phyloP scores from a whole-genome alignment of 2,113 vertebrate species.

The Lontra canadensis region DNA sequence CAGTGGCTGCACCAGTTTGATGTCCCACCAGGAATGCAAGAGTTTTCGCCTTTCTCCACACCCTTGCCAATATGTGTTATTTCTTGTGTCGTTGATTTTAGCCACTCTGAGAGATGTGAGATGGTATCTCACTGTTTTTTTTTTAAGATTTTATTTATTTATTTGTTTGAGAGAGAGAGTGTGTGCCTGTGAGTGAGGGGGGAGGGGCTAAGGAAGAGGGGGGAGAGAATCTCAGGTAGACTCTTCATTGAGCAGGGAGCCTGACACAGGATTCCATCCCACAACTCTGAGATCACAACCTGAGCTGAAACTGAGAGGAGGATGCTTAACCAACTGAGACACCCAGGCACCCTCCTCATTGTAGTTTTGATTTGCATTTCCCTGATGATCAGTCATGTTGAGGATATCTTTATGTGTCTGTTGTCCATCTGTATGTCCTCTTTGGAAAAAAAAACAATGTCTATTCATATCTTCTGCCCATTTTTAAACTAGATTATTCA shows the following conservation, averaged over 20 bases:
- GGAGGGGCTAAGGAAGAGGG: no score
- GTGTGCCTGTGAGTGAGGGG: no score
- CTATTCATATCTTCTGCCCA: not conserved
- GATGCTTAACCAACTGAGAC: not conserved
- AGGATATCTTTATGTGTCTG: not conserved
- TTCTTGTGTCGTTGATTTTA: not conserved
- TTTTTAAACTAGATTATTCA: not conserved
- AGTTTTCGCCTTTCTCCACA: not conserved
- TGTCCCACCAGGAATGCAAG: not conserved
- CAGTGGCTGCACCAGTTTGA: no score
- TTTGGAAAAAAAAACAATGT: not conserved
- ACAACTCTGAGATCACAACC: no score
- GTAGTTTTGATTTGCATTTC: not conserved
- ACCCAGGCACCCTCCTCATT: not conserved
- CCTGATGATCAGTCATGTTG: not conserved
- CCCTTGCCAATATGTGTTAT: not conserved
- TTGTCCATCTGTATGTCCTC: no score
- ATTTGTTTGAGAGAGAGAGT: no score
- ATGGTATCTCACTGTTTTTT: not conserved
- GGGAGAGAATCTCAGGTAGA: no score
- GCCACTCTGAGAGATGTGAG: not conserved
- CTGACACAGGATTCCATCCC: no score
- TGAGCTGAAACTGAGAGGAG: not conserved
- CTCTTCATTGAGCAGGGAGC: no score
- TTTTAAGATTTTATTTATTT: no score